Conservation (phyloP, 2,888 invertebrate species). For the Tortrix viridana region DNA sequence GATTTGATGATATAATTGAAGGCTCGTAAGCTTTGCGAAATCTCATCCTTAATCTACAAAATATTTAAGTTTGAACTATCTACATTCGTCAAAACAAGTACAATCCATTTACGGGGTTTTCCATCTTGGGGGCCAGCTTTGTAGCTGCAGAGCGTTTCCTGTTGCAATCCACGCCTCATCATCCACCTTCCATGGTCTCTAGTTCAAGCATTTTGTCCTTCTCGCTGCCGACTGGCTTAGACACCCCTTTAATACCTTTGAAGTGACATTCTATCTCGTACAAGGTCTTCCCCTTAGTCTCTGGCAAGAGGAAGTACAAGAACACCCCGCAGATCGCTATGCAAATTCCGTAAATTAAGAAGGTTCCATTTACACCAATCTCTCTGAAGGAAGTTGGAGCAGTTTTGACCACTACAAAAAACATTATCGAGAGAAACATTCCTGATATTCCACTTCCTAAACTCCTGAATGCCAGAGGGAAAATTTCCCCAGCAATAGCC, state of each 20-base stretch:
- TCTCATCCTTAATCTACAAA: slow-evolving; percentile 24
- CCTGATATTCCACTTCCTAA: slow-evolving; percentile 87
- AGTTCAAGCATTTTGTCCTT: slow-evolving; percentile 71
- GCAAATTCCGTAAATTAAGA: slow-evolving; percentile 83
- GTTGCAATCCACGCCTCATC: slow-evolving; percentile 46
- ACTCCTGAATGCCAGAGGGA: slow-evolving; percentile 85
- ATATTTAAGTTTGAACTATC: background rate
- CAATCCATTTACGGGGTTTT: slow-evolving; percentile 2
- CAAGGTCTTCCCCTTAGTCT: slow-evolving; percentile 87
- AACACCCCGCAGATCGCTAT: slow-evolving; percentile 83
- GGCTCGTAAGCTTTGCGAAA: background rate
- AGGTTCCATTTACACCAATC: slow-evolving; percentile 84
- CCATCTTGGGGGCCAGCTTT: slow-evolving; percentile 54
- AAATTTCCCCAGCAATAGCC: slow-evolving; percentile 89
- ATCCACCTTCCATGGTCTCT: slow-evolving; percentile 69
- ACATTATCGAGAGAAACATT: slow-evolving; percentile 85
- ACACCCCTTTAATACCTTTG: slow-evolving; percentile 53
- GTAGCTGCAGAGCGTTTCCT: slow-evolving; percentile 64
- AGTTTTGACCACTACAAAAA: slow-evolving; percentile 87
- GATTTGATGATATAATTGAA: too few species aligned
- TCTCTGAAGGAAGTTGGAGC: slow-evolving; percentile 81
- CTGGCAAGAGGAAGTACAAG: slow-evolving; percentile 85
- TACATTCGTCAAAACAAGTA: slow-evolving; percentile 22
- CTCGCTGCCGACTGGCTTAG: slow-evolving; percentile 48
- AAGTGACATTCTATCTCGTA: slow-evolving; percentile 87